Evolutionary conservation across 2,888 invertebrate species (phyloP).

Genomic region (Congeria kusceri): DNA sequence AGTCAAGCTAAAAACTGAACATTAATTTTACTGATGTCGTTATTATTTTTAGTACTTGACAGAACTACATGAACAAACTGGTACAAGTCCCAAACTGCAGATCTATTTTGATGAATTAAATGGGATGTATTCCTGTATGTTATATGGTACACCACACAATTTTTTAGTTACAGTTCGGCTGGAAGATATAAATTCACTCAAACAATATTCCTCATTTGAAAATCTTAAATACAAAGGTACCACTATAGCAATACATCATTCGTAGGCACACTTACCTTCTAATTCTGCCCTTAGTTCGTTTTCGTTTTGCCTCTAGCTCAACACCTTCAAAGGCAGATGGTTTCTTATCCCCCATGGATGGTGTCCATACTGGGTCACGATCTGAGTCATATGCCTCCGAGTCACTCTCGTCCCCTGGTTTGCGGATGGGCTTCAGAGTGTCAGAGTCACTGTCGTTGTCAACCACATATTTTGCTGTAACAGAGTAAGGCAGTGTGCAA

Average conservation of each 20-base stretch:
- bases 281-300: conserved; percentile 32
- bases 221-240: background rate
- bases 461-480: conserved; percentile 55
- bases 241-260: background rate
- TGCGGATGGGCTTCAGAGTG: conserved; percentile 53
- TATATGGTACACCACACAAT: too few relatives aligned
- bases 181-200: too few relatives aligned
- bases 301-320: conserved; percentile 34
- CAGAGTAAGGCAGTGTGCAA: background rate
- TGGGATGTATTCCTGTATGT: too few relatives aligned
- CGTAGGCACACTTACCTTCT: conserved; percentile 41
- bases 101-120: too few relatives aligned
- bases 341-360: conserved; percentile 69
- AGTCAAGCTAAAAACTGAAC: too few relatives aligned
- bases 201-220: too few relatives aligned
- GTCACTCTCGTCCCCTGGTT: conserved; percentile 51
- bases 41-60: too few relatives aligned
- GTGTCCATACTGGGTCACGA: conserved; percentile 82
- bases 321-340: conserved; percentile 23
- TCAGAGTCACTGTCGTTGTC: conserved; percentile 66
- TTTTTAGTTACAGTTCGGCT: too few relatives aligned
- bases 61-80: too few relatives aligned
- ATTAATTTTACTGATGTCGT: too few relatives aligned
- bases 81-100: too few relatives aligned
- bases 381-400: conserved; percentile 81